Percentiles rank a stretch among this genome's conserved stretches.
phyloP scores from a whole-genome alignment of 2,888 invertebrate genomes.

The Drosophila limbata region DNA sequence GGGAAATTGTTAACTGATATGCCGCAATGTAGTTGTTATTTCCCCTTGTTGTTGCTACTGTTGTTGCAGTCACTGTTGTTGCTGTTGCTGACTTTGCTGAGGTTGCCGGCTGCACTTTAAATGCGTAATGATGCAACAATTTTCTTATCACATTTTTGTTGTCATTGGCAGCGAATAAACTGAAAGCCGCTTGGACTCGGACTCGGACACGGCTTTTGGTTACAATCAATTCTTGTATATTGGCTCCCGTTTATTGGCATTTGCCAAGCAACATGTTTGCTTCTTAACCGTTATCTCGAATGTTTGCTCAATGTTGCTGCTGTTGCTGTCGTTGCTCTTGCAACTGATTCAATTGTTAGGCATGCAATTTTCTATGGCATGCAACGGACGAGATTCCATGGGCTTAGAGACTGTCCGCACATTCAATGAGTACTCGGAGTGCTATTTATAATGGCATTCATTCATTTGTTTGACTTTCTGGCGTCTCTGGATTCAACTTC shows the following conservation, averaged over 20 bases:
- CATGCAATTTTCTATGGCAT: conserved; percentile 47
- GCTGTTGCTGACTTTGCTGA: conserved; percentile 15
- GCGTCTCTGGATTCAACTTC: conserved; percentile 4
- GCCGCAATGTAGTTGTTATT: conserved; percentile 18
- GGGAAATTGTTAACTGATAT: conserved; percentile 74
- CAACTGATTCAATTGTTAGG: conserved; percentile 40
- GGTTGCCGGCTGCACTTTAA: conserved; percentile 44
- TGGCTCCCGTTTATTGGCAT: conserved; percentile 48
- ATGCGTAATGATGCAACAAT: conserved; percentile 78
- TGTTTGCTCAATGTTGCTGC: conserved; percentile 34
- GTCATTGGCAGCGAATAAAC: conserved; percentile 40
- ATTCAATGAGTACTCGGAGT: conserved; percentile 7
- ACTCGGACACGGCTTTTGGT: conserved; percentile 5
- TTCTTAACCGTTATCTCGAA: conserved; percentile 54
- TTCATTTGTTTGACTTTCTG: conserved; percentile 23
- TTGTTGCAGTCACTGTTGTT: conserved; percentile 1
- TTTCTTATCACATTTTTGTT: conserved; percentile 72
- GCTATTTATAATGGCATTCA: conserved; percentile 31
- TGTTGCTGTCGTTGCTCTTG: conserved; percentile 8
- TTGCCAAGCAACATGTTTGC: conserved; percentile 46
- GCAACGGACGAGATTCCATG: conserved; percentile 15
- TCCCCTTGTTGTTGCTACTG: conserved; percentile 23
- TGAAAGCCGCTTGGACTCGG: conserved; percentile 22
- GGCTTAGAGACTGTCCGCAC: conserved; percentile 9
- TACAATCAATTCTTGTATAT: conserved; percentile 34